Percentiles rank a stretch among this genome's conserved stretches.
phyloP scores from a whole-genome alignment of 2,888 invertebrate species.

The Cerastis rubricosa region DNA sequence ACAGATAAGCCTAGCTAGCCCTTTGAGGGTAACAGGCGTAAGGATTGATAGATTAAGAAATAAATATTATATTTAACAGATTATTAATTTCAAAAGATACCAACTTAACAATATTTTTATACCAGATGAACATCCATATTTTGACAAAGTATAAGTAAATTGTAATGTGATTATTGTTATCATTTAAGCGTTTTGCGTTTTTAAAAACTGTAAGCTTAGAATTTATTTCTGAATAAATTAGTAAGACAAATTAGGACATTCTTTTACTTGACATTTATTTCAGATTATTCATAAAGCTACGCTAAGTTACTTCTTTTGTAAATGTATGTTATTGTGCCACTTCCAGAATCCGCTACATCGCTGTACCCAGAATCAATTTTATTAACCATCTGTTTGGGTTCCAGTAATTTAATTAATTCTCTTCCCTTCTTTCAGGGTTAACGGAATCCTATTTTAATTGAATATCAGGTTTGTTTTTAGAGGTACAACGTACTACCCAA shows the following conservation, averaged over 20 bases:
- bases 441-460: conserved; percentile 69
- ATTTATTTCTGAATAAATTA: no score
- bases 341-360: conserved; percentile 51
- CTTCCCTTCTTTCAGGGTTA: conserved; percentile 62
- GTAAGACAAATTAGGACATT: neutral
- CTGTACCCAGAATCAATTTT: conserved; percentile 71
- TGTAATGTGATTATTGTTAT: no score
- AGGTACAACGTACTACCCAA: conserved; percentile 34
- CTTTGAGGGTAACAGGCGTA: no score
- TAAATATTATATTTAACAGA: neutral
- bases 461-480: conserved; percentile 60
- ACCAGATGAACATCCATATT: neutral
- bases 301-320: neutral
- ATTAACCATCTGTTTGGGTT: conserved; percentile 73
- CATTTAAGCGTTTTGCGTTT: no score
- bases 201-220: no score
- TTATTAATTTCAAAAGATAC: neutral
- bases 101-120: neutral
- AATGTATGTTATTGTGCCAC: conserved; percentile 6
- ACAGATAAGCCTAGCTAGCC: no score
- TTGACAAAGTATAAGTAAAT: no score
- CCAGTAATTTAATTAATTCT: conserved; percentile 71
- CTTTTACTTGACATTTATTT: neutral
- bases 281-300: neutral
- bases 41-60: no score